Percentiles rank a stretch among this genome's conserved stretches.
Evolutionary conservation across 2,113 vertebrate genomes (phyloP).

Genomic region (Oreochromis spilurus): DNA sequence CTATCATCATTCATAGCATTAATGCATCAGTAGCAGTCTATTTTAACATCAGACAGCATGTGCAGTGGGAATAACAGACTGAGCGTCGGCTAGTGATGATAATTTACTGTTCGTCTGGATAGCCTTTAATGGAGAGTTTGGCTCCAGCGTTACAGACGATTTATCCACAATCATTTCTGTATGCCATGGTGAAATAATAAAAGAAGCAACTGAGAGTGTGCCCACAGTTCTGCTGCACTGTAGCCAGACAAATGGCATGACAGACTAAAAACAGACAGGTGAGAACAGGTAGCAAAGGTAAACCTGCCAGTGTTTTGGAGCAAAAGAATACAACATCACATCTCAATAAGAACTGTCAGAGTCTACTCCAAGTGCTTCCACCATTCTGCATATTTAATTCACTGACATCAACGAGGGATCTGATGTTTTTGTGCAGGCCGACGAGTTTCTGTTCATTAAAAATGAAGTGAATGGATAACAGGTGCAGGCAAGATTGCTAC

Average conservation of each 20-base stretch:
- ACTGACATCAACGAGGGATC: constrained; percentile 29
- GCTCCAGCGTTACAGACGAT: constrained; percentile 40
- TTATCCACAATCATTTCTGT: constrained; percentile 59
- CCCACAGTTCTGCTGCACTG: not conserved
- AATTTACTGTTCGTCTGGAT: constrained; percentile 32
- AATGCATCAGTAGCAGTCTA: constrained; percentile 29
- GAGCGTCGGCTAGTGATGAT: not conserved
- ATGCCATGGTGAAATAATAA: constrained; percentile 20
- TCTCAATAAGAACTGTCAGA: not conserved
- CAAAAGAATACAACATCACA: not conserved
- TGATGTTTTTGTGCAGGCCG: constrained; percentile 36
- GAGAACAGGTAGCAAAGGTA: not conserved
- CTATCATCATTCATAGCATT: constrained; percentile 35
- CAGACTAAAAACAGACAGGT: not conserved
- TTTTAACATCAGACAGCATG: constrained; percentile 26
- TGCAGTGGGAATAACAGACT: not conserved
- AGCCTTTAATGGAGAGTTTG: constrained; percentile 63
- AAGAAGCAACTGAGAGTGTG: not conserved
- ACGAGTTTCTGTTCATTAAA: constrained; percentile 64
- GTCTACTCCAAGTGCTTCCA: not conserved
- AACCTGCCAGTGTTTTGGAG: not conserved
- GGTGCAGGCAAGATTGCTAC: constrained; percentile 50
- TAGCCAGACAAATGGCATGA: not conserved
- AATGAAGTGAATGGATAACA: constrained; percentile 56
- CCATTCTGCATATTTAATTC: constrained; percentile 43